Evolutionary conservation across 2,113 vertebrate genomes (phyloP), one percentile per base, ranked within the genome.

Genomic region (Ovis canadensis): DNA sequence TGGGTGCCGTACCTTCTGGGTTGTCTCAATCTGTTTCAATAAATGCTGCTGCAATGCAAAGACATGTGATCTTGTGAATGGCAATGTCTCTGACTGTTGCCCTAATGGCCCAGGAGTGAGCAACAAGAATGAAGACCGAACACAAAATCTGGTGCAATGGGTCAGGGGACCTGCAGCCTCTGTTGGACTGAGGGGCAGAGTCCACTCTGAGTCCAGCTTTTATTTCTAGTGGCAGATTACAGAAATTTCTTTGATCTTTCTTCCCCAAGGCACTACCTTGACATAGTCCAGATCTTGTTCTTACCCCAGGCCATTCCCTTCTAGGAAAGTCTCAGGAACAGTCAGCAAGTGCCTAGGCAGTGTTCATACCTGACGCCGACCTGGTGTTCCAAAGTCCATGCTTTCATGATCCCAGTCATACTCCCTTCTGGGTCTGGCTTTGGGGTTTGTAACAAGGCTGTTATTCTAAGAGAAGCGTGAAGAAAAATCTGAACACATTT

Each of bases 11-110:
- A 90, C 60, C 97, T 98, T 95, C 97, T 94, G 94, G 74, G 94
- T 96, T 97, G 88, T 96, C 67, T 98, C 94, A 92, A 43, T 90
- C 82, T 96, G 33, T 98, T 96, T 98, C 94, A 98, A 98, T 98
- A 98, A 98, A 98, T 80, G 93, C 96, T 95, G 88, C 94, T 95
- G 86, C 57, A 0, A 77, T 94, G 96, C 97, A 98, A 96, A 25
- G 19, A 27, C 74, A 40, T 33, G 50, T 64, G 62, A 57, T 82
- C 84, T 87, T 88, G 40, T 88, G 64, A 85, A n/a, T 36, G 3
- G 16, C 74, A 17, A 0, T 9, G 45, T 78, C 78, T n/a, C 67
- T 5, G 11, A 25, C 67, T 40, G 36, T 74, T 74, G 67, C 67
- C 11, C 2, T 74, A 74, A 40, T 25, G 11, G 67, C 21, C 36